Evolutionary conservation across 2,888 invertebrate genomes (phyloP), one percentile per base, ranked within the genome.

Genomic region (Timandra comae): DNA sequence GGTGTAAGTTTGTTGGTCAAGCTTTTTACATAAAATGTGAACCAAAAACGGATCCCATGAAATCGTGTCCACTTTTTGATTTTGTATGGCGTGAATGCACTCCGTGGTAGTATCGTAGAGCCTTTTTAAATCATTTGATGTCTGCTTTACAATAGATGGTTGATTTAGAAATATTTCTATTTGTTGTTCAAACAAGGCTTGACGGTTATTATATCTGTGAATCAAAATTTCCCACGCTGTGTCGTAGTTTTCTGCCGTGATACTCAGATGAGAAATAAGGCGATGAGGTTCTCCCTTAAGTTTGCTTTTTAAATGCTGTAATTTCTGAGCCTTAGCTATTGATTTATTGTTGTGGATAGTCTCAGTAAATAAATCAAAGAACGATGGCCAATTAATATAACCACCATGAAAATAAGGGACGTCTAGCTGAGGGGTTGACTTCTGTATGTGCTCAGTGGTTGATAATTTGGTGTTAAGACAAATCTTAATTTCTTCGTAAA

Each of bases 71-170:
- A 47, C 16, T 2, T 43, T 46, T 5, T 46, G 28, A 25, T 47
- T 47, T 12, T 44, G 38, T 10, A 50, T 39, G 1, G 43, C 41
- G 20, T 46, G 38, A 7, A 49, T 29, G 11, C 38, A 31, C 16
- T 49, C 46, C 29, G 27, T 41, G 2, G 38, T 33, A 7, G 38
- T 41, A 12, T 49, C 47, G 33, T 46, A 32, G 1, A 43, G 16
- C 7, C 34, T 22, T 35, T 20, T 20, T n/a, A 26, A 4, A n/a
- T 32, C 1, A 12, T 9, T 5, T 10, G 23, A n/a, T n/a, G 11
- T 10, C 7, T 19, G 19, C 6, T 9, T 10, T n/a, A 3, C 3
- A 7, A 29, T 10, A 20, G 8, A 20, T 9, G 29, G 29, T n/a
- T 20, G 20, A 20, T 21, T 21, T 5, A 29, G 7, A 10, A 29